phyloP scores from a whole-genome alignment of 2,797 vertebrate genomes.

The Mus caroli region DNA sequence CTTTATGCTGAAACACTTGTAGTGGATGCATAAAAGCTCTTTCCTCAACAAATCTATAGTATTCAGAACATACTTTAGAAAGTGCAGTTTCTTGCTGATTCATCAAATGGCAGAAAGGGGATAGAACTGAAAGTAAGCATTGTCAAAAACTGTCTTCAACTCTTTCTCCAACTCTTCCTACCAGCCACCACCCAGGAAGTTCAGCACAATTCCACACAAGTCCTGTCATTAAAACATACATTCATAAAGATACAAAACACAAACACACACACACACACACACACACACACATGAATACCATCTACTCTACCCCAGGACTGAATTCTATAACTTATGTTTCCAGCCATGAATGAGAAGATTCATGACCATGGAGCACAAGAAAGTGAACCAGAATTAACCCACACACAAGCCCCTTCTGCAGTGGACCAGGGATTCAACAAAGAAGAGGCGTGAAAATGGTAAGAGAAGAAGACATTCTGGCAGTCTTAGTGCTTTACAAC shows the following conservation, averaged over 20 bases:
- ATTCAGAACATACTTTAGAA: background rate
- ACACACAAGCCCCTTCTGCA: background rate
- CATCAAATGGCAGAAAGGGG: background rate
- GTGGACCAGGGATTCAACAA: background rate
- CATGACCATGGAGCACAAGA: background rate
- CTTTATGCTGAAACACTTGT: no score
- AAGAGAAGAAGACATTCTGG: background rate
- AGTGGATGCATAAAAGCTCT: background rate
- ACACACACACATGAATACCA: background rate
- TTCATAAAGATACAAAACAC: background rate
- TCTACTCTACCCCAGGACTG: background rate
- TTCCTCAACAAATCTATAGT: background rate
- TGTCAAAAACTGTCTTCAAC: background rate
- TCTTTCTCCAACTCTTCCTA: background rate
- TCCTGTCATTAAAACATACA: background rate
- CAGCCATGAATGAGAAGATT: background rate
- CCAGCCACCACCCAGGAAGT: background rate
- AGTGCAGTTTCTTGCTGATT: background rate
- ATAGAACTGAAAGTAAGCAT: background rate
- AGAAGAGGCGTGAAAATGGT: background rate
- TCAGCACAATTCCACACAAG: background rate
- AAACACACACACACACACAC: background rate
- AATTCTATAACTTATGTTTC: background rate
- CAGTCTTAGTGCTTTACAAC: background rate
- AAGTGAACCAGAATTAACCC: background rate